Evolutionary conservation across 2,113 vertebrate genomes (phyloP).

Genomic region (Charina bottae): DNA sequence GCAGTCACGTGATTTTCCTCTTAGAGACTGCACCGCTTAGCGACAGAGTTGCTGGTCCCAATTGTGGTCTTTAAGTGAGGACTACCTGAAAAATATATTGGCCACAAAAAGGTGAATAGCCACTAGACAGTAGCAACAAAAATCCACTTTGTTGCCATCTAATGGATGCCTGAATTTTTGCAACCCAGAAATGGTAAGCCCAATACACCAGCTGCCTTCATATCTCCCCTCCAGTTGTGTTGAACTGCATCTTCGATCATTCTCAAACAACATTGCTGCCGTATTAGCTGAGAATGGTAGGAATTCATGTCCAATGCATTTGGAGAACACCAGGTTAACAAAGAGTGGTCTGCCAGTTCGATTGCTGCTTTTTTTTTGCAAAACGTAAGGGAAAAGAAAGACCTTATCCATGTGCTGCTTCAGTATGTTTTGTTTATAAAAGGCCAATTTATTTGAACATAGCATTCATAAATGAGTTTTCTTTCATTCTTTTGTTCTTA

Average conservation of each 20-base stretch:
- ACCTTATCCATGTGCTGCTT: not conserved
- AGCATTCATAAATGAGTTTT: not conserved
- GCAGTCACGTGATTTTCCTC: too few species aligned
- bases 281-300: not conserved
- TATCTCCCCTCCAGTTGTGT: not conserved
- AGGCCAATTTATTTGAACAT: not conserved
- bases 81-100: not conserved
- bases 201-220: too few species aligned
- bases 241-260: not conserved
- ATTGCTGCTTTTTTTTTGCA: not conserved
- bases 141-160: not conserved
- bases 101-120: not conserved
- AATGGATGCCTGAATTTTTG: not conserved
- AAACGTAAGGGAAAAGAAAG: not conserved
- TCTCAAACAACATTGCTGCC: not conserved
- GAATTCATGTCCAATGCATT: not conserved
- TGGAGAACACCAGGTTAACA: not conserved
- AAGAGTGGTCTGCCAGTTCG: not conserved
- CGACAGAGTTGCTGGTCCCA: too few species aligned
- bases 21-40: too few species aligned
- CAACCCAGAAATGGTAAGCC: too few species aligned
- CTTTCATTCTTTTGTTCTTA: not conserved
- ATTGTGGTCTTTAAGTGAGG: too few species aligned
- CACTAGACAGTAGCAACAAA: not conserved
- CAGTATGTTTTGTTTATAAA: not conserved